These are phyloP conservation scores for Chroicocephalus ridibundus DNA, from an alignment of 2,113 vertebrate species.

Conservation along the genomic window DNA sequence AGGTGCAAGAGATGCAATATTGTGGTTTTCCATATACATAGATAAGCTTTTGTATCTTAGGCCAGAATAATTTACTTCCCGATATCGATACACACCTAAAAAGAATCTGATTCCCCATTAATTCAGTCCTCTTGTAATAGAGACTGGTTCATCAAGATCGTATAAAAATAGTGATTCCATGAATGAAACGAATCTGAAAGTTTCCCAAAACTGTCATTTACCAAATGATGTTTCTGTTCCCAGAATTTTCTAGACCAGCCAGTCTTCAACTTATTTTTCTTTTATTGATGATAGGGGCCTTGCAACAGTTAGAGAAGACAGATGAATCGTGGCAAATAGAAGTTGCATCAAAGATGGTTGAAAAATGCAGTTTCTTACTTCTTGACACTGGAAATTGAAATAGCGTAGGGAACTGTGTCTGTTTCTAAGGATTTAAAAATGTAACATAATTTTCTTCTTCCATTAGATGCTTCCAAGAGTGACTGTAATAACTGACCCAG, in stretches of 20 bases:
- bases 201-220: not conserved
- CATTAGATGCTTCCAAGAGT: not conserved
- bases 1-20: not conserved
- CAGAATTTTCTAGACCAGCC: not conserved
- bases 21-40: not conserved
- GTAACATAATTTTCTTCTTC: not conserved
- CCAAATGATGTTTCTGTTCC: not conserved
- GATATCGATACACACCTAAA: not conserved
- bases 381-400: not conserved
- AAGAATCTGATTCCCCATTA: not conserved
- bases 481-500: not conserved
- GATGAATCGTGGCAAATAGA: not conserved
- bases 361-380: not conserved
- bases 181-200: not conserved
- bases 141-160: not conserved
- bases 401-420: not conserved
- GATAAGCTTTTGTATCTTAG: not conserved
- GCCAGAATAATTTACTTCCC: not conserved
- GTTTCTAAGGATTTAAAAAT: not conserved
- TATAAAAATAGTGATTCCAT: not conserved
- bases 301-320: not conserved
- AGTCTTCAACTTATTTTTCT: not conserved
- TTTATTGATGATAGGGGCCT: not conserved
- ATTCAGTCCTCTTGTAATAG: not conserved
- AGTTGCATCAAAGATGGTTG: not conserved